These are phyloP conservation scores for Archips crataeganus DNA, from an alignment of 2,888 invertebrate genomes.

Conservation along the genomic window DNA sequence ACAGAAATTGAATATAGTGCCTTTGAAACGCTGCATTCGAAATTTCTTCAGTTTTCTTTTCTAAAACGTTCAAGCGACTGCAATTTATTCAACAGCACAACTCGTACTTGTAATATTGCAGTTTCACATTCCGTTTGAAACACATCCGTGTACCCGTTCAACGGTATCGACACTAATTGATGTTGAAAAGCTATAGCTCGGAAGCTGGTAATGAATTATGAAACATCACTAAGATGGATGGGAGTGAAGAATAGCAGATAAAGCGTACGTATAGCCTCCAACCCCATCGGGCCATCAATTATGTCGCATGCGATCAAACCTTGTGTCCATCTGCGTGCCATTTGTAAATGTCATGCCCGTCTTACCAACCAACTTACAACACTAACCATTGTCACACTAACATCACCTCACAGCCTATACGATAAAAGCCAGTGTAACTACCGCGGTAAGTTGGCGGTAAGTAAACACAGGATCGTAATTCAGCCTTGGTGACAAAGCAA, in stretches of 20 bases:
- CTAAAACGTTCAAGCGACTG: not conserved
- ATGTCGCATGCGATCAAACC: slow-evolving; percentile 76
- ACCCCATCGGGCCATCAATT: slow-evolving; percentile 73
- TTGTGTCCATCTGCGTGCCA: slow-evolving; percentile 75
- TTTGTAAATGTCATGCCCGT: slow-evolving; percentile 73
- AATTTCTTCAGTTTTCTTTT: slow-evolving; percentile 34
- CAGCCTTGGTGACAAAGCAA: slow-evolving; percentile 70
- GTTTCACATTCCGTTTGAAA: not conserved
- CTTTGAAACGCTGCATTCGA: slow-evolving; percentile 36
- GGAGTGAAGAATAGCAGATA: slow-evolving; percentile 28
- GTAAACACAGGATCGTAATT: slow-evolving; percentile 62
- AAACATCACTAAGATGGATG: slow-evolving; percentile 22
- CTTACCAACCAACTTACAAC: slow-evolving; percentile 51
- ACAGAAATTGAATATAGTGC: slow-evolving; percentile 39
- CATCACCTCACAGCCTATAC: slow-evolving; percentile 46
- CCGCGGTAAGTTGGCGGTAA: slow-evolving; percentile 47
- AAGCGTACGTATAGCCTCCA: slow-evolving; percentile 29
- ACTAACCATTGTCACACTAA: slow-evolving; percentile 44
- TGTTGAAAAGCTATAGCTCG: not conserved
- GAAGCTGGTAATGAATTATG: not conserved
- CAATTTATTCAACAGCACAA: not conserved
- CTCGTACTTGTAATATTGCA: not conserved
- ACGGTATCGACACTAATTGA: not conserved
- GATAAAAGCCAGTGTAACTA: slow-evolving; percentile 46
- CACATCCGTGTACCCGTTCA: not conserved